Evolutionary conservation across 1,140 invertebrate genomes (phyloP).

Genomic region (Brachionus paranguensis): DNA sequence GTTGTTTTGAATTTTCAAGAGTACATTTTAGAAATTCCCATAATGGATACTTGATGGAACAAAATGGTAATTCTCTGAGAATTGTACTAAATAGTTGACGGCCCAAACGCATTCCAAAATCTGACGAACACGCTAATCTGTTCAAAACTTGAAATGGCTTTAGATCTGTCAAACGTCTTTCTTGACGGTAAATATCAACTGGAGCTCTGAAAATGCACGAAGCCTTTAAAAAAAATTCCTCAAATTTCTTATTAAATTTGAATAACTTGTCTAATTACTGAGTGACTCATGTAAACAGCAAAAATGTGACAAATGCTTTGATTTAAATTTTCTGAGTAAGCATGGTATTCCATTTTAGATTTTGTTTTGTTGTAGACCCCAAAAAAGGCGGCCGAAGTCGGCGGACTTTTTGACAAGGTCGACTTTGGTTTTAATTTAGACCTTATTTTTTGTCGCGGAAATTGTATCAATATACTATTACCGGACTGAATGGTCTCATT

Average conservation of each 20-base stretch:
- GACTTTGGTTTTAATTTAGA: conserved; percentile 28
- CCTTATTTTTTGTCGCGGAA: background rate
- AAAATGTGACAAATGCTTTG: conserved; percentile 14
- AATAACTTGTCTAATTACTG: background rate
- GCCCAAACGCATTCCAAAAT: background rate
- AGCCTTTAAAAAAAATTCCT: background rate
- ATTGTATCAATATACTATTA: conserved; percentile 7
- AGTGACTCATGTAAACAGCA: background rate
- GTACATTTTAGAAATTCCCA: conserved; percentile 17
- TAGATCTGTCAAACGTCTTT: background rate
- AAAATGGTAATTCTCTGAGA: conserved; percentile 20
- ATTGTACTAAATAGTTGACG: background rate
- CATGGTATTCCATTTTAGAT: conserved; percentile 28
- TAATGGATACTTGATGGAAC: conserved; percentile 17
- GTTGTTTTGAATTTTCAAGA: background rate
- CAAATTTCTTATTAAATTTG: background rate
- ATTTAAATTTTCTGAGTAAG: conserved; percentile 16
- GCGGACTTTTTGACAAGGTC: conserved; percentile 12
- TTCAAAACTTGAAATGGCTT: conserved; percentile 5
- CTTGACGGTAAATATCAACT: background rate
- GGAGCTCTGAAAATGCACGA: conserved; percentile 1
- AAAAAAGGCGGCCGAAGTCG: conserved; percentile 24
- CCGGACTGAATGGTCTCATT: conserved; percentile 20
- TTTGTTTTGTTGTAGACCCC: conserved; percentile 20
- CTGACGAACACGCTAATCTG: background rate